phyloP scores from a whole-genome alignment of 2,888 invertebrate species.

The Scrobipalpa atriplicella region DNA sequence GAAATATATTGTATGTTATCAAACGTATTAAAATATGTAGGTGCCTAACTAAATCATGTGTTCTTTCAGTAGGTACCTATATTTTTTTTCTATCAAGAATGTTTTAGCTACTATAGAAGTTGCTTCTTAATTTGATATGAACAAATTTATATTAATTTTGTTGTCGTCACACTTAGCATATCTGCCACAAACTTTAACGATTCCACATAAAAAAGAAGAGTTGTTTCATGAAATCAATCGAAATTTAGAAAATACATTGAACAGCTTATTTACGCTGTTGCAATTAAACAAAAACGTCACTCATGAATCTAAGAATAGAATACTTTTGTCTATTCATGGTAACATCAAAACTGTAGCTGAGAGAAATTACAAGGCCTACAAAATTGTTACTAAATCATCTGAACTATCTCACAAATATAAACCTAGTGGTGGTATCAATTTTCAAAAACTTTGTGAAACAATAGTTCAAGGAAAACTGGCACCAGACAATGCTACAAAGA shows the following conservation, averaged over 20 bases:
- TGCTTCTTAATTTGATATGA: too few relatives aligned
- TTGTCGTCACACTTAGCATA: too few relatives aligned
- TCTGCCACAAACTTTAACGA: too few relatives aligned
- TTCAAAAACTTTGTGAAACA: neutral
- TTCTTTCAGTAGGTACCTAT: too few relatives aligned
- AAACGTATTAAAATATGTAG: too few relatives aligned
- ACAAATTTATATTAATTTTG: too few relatives aligned
- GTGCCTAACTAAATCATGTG: too few relatives aligned
- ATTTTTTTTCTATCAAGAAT: too few relatives aligned
- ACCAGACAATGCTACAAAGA: neutral
- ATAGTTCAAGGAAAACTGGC: neutral
- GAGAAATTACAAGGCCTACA: neutral
- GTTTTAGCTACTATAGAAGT: too few relatives aligned
- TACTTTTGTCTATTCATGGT: neutral
- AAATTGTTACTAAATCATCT: neutral
- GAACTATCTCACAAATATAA: neutral
- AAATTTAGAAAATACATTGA: neutral
- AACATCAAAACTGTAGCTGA: constrained; percentile 1
- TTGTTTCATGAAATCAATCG: neutral
- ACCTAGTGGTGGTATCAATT: neutral
- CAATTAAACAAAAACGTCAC: constrained; percentile 8
- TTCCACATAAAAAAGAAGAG: neutral
- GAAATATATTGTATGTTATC: neutral
- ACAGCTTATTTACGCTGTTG: neutral
- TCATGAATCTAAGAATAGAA: neutral